phyloP scores from a whole-genome alignment of 2,888 invertebrate species.

The Lasioglossum marginatum region DNA sequence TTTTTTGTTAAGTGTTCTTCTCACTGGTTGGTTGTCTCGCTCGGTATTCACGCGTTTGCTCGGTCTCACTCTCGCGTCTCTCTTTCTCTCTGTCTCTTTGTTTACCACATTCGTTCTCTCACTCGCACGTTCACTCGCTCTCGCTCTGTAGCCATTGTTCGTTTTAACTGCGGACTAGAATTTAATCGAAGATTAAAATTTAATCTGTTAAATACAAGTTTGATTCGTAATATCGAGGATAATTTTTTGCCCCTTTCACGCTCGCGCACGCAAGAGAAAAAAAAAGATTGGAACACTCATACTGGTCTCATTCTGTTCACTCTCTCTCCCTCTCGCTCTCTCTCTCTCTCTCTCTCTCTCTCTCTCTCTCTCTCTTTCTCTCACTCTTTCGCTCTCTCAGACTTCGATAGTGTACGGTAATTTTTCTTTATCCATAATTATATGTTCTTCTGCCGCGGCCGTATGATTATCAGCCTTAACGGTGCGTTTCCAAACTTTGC shows the following conservation, averaged over 20 bases:
- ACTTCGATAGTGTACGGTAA: constrained; percentile 68
- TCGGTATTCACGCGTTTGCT: constrained; percentile 29
- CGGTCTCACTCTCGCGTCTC: constrained; percentile 22
- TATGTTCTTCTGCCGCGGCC: constrained; percentile 51
- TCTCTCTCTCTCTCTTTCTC: not conserved
- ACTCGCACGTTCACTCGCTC: constrained; percentile 27
- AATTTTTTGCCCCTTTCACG: constrained; percentile 66
- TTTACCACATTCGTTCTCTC: constrained; percentile 4
- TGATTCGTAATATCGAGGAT: constrained; percentile 82
- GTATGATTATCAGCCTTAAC: constrained; percentile 43
- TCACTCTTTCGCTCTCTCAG: constrained; percentile 41
- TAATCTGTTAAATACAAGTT: constrained; percentile 83
- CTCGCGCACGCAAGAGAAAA: constrained; percentile 37
- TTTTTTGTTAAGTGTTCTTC: constrained; percentile 60
- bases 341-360: not conserved
- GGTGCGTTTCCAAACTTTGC: constrained; percentile 43
- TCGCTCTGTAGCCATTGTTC: constrained; percentile 43
- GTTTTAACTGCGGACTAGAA: constrained; percentile 81
- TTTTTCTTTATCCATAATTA: constrained; percentile 55
- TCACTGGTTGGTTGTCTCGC: constrained; percentile 50
- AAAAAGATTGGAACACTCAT: constrained; percentile 28
- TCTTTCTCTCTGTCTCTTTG: not conserved
- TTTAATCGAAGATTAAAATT: constrained; percentile 83
- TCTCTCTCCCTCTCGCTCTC: not conserved
- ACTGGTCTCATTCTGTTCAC: constrained; percentile 22